Conservation (phyloP, 2,888 invertebrate genomes). For the Odontomyia ornata region DNA sequence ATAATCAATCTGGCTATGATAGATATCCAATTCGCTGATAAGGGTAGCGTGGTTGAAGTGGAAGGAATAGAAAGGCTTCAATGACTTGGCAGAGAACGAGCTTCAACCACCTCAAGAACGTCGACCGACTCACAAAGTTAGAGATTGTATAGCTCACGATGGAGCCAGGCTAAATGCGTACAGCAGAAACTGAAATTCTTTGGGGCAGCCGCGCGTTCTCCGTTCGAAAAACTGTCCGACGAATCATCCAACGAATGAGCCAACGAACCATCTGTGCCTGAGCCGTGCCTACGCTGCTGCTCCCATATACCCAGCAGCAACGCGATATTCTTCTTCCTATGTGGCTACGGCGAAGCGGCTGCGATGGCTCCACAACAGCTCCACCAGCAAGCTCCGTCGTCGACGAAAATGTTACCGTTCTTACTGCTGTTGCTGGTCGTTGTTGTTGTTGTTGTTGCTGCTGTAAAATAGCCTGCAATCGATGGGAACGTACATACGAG, state of each 20-base stretch:
- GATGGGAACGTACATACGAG: slow-evolving; percentile 40
- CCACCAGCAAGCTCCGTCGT: slow-evolving; percentile 35
- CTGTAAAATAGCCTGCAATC: slow-evolving; percentile 45
- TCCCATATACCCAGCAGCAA: slow-evolving; percentile 45
- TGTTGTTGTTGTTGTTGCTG: slow-evolving; percentile 39
- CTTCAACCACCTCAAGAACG: slow-evolving; percentile 30
- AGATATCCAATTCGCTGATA: background rate
- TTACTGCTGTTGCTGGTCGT: slow-evolving; percentile 30
- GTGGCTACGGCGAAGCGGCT: slow-evolving; percentile 21
- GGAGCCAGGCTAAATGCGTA: slow-evolving; percentile 37
- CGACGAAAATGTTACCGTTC: slow-evolving; percentile 45
- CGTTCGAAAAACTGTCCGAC: slow-evolving; percentile 42
- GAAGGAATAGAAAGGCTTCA: background rate
- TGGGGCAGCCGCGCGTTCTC: slow-evolving; percentile 50
- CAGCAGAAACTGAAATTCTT: slow-evolving; percentile 50
- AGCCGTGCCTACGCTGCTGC: slow-evolving; percentile 40
- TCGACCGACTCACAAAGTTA: slow-evolving; percentile 44
- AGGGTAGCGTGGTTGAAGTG: background rate
- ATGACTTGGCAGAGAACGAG: background rate
- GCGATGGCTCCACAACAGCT: slow-evolving; percentile 29
- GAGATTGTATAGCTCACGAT: slow-evolving; percentile 39
- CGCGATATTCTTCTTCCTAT: slow-evolving; percentile 49
- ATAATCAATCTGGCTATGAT: background rate
- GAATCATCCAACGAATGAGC: slow-evolving; percentile 47
- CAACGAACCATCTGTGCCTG: slow-evolving; percentile 46